Evolutionary conservation across 2,113 vertebrate genomes (phyloP), one percentile per base, ranked within the genome.

Genomic region (Electrona antarctica): DNA sequence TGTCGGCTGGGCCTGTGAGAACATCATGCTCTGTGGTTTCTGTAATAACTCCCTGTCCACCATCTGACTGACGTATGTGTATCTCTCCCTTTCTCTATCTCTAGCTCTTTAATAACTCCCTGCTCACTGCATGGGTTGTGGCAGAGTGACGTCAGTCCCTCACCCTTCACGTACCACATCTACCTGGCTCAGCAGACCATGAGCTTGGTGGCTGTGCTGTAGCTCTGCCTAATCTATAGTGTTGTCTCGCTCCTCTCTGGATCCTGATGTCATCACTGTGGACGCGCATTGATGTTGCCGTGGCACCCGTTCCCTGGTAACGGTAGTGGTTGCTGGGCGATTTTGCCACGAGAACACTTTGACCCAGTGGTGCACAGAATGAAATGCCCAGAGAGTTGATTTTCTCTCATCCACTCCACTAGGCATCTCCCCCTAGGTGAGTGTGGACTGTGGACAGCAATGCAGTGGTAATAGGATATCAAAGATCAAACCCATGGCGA

Each of bases 281-380:
- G 59, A 57, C 1, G 33, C 61, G 52, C 14, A 21, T 69, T 59
- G 64, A 51, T 0, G 69, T 80, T 87, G 73, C 81, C 57, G 56
- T 80, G 77, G 47, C n/a, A 63, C 47, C 59, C 9, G 70, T 87
- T 82, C 64, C 85, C 78, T 79, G 74, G 81, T 80, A 81, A 86
- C 88, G 60, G 48, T 13, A 33, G 75, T 1, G 3, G 58, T 60
- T 74, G 78, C 74, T 51, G 60, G 50, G 63, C 76, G 64, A 79
- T 69, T 62, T 47, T 28, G 70, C 10, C 7, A 73, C 56, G 70
- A 14, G 51, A 51, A 55, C 46, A 65, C 11, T 55, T 41, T 69
- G 77, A 74, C 49, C 60, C 8, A 10, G 60, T 15, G 0, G 54
- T 14, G 52, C 15, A 21, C 49, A 41, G n/a, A 28, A 60, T 7